Base-by-base conservation (phyloP, 1,140 invertebrate genomes). In the Dendrolimus kikuchii region DNA sequence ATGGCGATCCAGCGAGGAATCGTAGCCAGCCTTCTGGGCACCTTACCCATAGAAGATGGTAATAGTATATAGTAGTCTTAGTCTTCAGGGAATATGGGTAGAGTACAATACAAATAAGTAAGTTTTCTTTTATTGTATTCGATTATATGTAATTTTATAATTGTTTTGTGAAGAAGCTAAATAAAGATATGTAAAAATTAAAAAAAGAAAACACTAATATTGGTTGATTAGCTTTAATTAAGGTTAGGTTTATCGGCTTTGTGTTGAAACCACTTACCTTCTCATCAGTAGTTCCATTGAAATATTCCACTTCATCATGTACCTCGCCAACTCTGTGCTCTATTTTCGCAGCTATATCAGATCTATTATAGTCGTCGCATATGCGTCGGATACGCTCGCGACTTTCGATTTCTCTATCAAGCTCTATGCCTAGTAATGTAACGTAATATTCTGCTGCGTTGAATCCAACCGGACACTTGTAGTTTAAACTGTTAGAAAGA, bases 391-490 rank as follows among this genome's bases (percentile, higher is more conserved):
- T 78, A 53, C 92, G 89, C 23, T 88, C 87, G 5, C 88, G 86
- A 8, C 89, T 89, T 47, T 87, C 82, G 64, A 74, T 58, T 46
- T 86, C 81, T 5, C 78, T 82, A 46, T 84, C 86, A 8, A 71
- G 51, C 50, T 87, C 79, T 2, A 91, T 83, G 2, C 92, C 92
- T 37, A 93, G 77, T 50, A 92, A 89, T 38, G 81, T 79, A 3
- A 95, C 91, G 65, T 91, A 91, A 69, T 92, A 93, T 75, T 95
- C 93, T 2, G 93, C 93, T 10, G 90, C 89, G 75, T 94, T 95
- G 77, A 90, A 95, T 5, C 90, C 90, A 5, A 89, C 60, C 0
- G 92, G 92, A 66, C 92, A 93, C 59, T 80, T 80, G 74, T 64
- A 85, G 63, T 76, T 81, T 36, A 86, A 53, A 7, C 86, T 88